These are phyloP conservation scores for Cebus imitator DNA, from an alignment of 2,113 vertebrate genomes.

Conservation along the genomic window DNA sequence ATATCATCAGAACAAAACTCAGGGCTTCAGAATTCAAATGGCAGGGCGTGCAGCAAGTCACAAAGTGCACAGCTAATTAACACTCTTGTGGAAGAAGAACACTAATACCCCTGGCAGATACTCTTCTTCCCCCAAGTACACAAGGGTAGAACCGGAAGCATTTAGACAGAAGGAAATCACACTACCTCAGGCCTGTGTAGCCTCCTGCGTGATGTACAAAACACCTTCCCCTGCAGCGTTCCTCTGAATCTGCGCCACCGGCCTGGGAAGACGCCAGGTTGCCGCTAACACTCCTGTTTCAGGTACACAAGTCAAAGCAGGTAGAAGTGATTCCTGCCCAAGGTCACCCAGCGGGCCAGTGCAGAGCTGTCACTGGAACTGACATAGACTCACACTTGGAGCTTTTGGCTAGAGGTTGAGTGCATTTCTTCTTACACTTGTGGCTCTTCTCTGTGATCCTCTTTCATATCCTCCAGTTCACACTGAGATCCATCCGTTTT, in stretches of 20 bases:
- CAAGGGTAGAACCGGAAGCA: accelerated
- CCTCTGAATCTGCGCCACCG: accelerated
- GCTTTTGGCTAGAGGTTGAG: accelerated
- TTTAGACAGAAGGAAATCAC: too few species aligned
- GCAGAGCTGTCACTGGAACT: accelerated
- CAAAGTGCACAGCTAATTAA: accelerated
- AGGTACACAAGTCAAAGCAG: neutral
- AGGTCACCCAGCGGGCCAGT: neutral
- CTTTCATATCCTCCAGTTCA: accelerated
- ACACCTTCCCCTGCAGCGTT: neutral
- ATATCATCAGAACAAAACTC: neutral
- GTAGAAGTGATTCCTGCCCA: neutral
- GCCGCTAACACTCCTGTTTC: accelerated
- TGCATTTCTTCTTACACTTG: accelerated
- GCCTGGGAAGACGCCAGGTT: neutral
- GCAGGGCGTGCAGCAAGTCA: accelerated
- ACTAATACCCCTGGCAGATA: accelerated
- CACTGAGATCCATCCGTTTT: accelerated
- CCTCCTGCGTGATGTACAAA: neutral
- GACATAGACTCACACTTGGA: too few species aligned
- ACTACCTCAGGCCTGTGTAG: accelerated
- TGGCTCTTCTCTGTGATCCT: accelerated
- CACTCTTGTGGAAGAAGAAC: accelerated
- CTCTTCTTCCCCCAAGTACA: too few species aligned
- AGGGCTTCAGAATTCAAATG: too few species aligned